Evolutionary conservation across 2,113 vertebrate genomes (phyloP).

Genomic region (Otus sunia): DNA sequence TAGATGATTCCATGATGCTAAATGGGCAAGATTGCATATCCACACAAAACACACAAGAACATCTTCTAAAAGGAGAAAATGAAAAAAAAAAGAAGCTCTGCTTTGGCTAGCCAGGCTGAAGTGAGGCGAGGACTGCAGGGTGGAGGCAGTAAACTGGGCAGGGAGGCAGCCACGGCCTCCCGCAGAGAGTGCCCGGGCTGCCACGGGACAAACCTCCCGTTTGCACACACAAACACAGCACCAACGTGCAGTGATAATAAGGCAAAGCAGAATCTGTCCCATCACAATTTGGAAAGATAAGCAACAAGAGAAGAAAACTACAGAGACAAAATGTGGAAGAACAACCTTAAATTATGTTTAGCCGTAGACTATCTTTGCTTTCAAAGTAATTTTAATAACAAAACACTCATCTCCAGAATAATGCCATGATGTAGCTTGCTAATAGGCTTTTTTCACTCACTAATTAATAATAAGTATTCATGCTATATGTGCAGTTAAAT

Average conservation of each 20-base stretch:
- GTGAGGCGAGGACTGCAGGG: rapidly evolving
- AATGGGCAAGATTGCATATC: not conserved
- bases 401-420: not conserved
- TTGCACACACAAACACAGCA: too few relatives aligned
- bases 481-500: not conserved
- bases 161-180: rapidly evolving
- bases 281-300: not conserved
- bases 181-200: rapidly evolving
- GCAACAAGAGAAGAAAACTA: not conserved
- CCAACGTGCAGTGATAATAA: rapidly evolving
- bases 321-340: not conserved
- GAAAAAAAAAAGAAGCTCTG: too few relatives aligned
- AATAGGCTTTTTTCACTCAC: not conserved
- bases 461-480: not conserved
- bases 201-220: not conserved
- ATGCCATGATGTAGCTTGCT: not conserved
- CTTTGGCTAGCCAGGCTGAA: not conserved
- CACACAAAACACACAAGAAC: not conserved
- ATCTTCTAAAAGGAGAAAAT: not conserved
- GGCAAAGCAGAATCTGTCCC: not conserved
- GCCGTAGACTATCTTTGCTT: not conserved
- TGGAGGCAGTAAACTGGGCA: rapidly evolving
- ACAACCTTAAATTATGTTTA: not conserved
- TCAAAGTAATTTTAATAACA: not conserved
- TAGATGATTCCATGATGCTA: not conserved